Evolutionary conservation across 2,797 vertebrate genomes (phyloP).

Genomic region (Natrix natrix): DNA sequence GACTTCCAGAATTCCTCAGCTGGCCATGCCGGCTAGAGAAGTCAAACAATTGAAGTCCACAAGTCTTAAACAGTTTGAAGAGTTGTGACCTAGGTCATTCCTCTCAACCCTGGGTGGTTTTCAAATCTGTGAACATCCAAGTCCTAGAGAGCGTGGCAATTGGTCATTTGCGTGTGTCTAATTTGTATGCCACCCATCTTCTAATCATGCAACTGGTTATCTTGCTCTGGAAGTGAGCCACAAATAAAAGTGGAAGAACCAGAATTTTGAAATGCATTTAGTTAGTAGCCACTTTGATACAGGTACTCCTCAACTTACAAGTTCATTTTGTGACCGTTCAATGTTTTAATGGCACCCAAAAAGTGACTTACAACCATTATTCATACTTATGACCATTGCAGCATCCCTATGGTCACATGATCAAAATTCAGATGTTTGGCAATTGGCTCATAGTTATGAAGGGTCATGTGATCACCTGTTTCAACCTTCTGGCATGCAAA

Average conservation of each 20-base stretch:
- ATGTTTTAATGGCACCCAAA: neutral
- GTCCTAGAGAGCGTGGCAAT: neutral
- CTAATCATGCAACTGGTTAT: neutral
- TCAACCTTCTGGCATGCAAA: neutral
- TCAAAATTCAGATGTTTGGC: neutral
- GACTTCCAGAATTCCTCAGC: too few species aligned
- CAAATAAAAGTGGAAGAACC: neutral
- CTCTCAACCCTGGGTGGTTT: neutral
- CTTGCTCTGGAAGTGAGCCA: neutral
- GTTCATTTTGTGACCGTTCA: neutral
- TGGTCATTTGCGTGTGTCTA: neutral
- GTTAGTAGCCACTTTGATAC: neutral
- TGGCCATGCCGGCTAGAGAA: too few species aligned
- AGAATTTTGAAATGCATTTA: neutral
- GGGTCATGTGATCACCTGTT: neutral
- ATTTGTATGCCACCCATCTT: neutral
- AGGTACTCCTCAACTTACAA: neutral
- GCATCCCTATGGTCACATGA: neutral
- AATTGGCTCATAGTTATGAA: neutral
- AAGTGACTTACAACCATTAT: neutral
- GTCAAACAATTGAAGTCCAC: neutral
- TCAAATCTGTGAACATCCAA: neutral
- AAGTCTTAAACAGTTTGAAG: neutral
- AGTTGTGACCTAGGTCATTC: neutral
- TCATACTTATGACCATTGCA: neutral